phyloP scores from a whole-genome alignment of 1,140 invertebrate genomes.

The Conopomorpha cramerella region DNA sequence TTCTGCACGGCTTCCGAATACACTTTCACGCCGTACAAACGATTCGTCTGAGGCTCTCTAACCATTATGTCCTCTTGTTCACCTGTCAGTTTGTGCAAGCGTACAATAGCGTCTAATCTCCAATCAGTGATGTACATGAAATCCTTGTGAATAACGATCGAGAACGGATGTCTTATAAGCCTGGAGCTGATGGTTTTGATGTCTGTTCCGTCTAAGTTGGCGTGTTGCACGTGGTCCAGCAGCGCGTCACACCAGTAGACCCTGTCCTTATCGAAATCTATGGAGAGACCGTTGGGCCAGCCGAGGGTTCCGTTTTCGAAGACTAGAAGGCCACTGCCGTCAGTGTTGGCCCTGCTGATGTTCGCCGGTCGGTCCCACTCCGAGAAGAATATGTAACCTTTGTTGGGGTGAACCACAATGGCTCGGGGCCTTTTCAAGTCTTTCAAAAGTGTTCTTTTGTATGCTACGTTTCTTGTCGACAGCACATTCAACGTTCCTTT shows the following conservation, averaged over 20 bases:
- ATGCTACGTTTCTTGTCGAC: slow-evolving; percentile 82
- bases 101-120: slow-evolving; percentile 92
- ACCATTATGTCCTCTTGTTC: slow-evolving; percentile 85
- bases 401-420: slow-evolving; percentile 95
- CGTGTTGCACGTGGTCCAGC: slow-evolving; percentile 94
- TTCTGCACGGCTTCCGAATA: slow-evolving; percentile 81
- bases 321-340: slow-evolving; percentile 83
- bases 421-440: slow-evolving; percentile 91
- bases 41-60: slow-evolving; percentile 86
- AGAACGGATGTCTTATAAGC: slow-evolving; percentile 93
- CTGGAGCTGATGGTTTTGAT: slow-evolving; percentile 88
- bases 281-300: slow-evolving; percentile 94
- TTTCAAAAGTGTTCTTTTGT: slow-evolving; percentile 82
- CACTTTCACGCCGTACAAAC: slow-evolving; percentile 91
- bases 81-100: slow-evolving; percentile 87
- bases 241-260: slow-evolving; percentile 96
- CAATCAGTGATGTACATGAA: slow-evolving; percentile 98
- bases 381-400: slow-evolving; percentile 92
- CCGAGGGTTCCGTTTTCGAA: slow-evolving; percentile 93
- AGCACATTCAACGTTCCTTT: slow-evolving; percentile 95
- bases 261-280: slow-evolving; percentile 85
- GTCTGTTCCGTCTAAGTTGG: slow-evolving; percentile 91
- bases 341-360: slow-evolving; percentile 88
- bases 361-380: slow-evolving; percentile 97
- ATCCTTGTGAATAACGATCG: slow-evolving; percentile 91